Evolutionary conservation across 2,113 vertebrate species (phyloP).

Genomic region (Glareola pratincola): DNA sequence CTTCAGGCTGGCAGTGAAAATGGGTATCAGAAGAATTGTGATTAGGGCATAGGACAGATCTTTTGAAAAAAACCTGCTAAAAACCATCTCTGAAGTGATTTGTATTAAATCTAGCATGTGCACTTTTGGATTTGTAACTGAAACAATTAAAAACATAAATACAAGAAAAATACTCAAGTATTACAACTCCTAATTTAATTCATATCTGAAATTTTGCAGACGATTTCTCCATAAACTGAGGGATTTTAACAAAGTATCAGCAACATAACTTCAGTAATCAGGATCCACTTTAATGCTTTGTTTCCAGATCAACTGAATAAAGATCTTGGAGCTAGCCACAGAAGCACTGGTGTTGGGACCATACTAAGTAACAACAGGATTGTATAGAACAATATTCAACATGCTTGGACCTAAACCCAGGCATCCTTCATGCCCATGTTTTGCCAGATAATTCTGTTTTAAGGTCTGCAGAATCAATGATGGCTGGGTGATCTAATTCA

Average conservation of each 20-base stretch:
- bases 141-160: background rate
- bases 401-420: background rate
- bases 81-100: background rate
- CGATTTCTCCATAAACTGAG: background rate
- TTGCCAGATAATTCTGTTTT: background rate
- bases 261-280: background rate
- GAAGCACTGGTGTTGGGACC: background rate
- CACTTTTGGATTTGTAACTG: background rate
- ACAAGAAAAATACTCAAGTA: background rate
- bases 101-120: background rate
- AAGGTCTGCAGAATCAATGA: background rate
- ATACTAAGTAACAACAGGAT: background rate
- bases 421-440: background rate
- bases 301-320: background rate
- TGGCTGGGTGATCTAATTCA: background rate
- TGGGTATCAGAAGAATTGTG: background rate
- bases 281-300: background rate
- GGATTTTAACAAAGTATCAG: background rate
- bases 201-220: background rate
- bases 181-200: background rate
- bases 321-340: background rate
- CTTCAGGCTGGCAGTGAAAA: background rate
- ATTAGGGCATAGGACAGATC: background rate
- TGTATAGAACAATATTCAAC: background rate
- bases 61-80: background rate